Conservation (phyloP, 1,140 invertebrate genomes). For the Drosophila ogumai region DNA sequence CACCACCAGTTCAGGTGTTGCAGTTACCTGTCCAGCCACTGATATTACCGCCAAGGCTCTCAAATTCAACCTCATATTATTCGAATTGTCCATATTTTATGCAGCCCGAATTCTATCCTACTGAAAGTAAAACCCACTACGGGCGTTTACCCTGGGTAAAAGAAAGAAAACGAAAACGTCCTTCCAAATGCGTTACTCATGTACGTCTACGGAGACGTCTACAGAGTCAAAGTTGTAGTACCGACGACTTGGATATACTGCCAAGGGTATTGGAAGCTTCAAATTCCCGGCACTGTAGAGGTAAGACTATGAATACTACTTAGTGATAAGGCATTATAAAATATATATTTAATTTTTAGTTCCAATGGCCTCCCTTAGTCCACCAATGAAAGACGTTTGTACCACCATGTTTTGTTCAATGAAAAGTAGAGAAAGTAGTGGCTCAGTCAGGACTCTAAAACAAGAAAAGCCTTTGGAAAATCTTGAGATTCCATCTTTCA, state of each 20-base stretch:
- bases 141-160: constrained; percentile 6
- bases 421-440: background rate
- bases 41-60: constrained; percentile 27
- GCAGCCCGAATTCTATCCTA: background rate
- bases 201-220: constrained; percentile 1
- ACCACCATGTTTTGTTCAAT: constrained; percentile 58
- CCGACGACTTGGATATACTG: constrained; percentile 19
- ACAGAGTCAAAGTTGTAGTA: constrained; percentile 25
- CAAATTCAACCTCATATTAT: background rate
- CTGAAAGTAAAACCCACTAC: background rate
- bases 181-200: background rate
- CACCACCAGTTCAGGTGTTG: constrained; percentile 13
- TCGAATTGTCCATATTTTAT: background rate
- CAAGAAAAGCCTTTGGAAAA: background rate
- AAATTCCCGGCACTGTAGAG: background rate
- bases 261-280: constrained; percentile 27
- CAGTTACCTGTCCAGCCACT: constrained; percentile 52
- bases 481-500: too few relatives aligned
- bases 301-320: background rate
- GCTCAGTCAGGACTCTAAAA: background rate
- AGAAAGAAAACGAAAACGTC: constrained; percentile 32
- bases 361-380: background rate
- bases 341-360: background rate
- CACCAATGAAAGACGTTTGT: constrained; percentile 29
- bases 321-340: background rate